Conservation (phyloP, 1,140 invertebrate genomes). For the Pseudomyrmex cubaensis region DNA sequence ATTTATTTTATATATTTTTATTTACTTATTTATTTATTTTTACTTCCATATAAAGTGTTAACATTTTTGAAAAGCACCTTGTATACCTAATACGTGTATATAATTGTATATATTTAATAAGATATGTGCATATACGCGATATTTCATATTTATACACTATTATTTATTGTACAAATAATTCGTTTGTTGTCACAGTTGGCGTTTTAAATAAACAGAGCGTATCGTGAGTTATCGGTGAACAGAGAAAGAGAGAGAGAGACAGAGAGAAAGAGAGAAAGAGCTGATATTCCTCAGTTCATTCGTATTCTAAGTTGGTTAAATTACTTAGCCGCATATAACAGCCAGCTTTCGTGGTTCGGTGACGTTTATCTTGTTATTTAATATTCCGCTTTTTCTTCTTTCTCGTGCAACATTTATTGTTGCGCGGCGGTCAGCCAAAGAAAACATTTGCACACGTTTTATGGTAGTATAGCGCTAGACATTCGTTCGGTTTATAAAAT, state of each 20-base stretch:
- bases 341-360: constrained; percentile 8
- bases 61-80: too few relatives aligned
- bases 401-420: background rate
- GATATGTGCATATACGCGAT: background rate
- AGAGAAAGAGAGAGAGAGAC: background rate
- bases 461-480: too few relatives aligned
- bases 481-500: background rate
- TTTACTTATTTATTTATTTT: too few relatives aligned
- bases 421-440: background rate
- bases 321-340: constrained; percentile 44
- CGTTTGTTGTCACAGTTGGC: constrained; percentile 31
- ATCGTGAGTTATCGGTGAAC: constrained; percentile 32
- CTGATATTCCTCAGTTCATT: constrained; percentile 41
- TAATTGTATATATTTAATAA: too few relatives aligned
- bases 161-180: constrained; percentile 51
- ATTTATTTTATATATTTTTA: too few relatives aligned
- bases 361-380: constrained; percentile 48
- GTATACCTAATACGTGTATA: too few relatives aligned
- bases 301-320: constrained; percentile 50
- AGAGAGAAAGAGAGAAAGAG: background rate
- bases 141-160: constrained; percentile 3
- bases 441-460: background rate
- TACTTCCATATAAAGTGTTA: too few relatives aligned
- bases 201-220: constrained; percentile 27
- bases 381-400: constrained; percentile 18